Conservation (phyloP, 2,888 invertebrate genomes). For the Leptopilina myrica region DNA sequence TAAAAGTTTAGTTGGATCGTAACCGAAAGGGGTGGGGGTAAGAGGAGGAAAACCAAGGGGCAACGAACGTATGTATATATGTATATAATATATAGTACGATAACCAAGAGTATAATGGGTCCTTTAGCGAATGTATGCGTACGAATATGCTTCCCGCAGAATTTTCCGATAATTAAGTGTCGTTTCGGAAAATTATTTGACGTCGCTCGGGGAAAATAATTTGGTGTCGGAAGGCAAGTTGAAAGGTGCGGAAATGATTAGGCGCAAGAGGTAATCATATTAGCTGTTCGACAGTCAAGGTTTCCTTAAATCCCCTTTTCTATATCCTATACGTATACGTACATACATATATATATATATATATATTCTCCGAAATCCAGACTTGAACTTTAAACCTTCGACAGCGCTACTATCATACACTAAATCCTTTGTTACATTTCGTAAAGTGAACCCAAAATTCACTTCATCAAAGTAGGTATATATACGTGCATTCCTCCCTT, state of each 20-base stretch:
- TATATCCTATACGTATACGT: neutral
- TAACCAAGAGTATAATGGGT: conserved; percentile 36
- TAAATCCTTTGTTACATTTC: conserved; percentile 32
- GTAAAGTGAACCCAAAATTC: neutral
- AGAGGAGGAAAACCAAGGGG: neutral
- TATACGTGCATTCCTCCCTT: too few species aligned
- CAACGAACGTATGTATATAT: neutral
- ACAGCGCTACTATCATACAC: neutral
- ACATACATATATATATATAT: too few species aligned
- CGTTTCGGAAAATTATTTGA: conserved; percentile 65
- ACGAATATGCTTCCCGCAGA: conserved; percentile 47
- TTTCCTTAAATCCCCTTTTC: conserved; percentile 57
- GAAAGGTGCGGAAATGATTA: conserved; percentile 56
- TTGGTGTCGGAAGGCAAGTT: neutral
- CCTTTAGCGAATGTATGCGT: conserved; percentile 35
- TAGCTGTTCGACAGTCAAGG: conserved; percentile 63
- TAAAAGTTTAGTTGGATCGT: neutral
- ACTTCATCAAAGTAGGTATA: too few species aligned
- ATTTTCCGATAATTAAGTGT: conserved; percentile 71
- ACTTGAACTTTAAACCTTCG: neutral
- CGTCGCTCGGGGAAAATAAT: conserved; percentile 39
- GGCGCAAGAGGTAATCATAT: conserved; percentile 62
- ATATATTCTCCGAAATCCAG: too few species aligned
- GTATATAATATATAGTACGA: conserved; percentile 25
- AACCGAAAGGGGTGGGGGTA: neutral